These are phyloP conservation scores for Cyrtonyx montezumae DNA, from an alignment of 2,113 vertebrate genomes.

Conservation along the genomic window DNA sequence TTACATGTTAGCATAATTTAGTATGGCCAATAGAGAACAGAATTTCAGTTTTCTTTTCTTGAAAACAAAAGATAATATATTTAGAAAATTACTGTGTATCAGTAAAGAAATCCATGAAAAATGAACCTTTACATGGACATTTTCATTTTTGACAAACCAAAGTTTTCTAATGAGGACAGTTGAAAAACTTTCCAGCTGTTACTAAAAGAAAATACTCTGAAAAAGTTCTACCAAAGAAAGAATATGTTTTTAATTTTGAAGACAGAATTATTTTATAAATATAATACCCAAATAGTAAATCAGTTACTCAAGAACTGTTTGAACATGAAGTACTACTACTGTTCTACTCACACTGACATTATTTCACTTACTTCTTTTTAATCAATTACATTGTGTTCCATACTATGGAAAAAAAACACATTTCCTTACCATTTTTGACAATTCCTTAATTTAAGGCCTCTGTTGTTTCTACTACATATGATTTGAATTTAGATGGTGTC, in stretches of 20 bases:
- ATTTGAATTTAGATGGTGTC: neutral
- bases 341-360: neutral
- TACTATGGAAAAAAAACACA: neutral
- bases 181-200: neutral
- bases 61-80: neutral
- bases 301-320: neutral
- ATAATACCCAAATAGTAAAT: neutral
- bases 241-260: neutral
- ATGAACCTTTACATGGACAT: neutral
- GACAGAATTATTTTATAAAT: neutral
- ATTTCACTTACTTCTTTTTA: neutral
- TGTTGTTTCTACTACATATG: neutral
- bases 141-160: neutral
- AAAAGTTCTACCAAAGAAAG: neutral
- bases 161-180: neutral
- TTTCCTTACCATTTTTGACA: neutral
- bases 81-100: neutral
- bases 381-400: neutral
- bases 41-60: neutral
- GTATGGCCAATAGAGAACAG: neutral
- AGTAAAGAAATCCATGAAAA: neutral
- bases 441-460: neutral
- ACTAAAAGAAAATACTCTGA: neutral
- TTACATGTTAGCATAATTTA: neutral
- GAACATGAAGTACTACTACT: neutral